These are phyloP conservation scores for Drosophila bocqueti DNA, from an alignment of 1,140 invertebrate genomes.

Conservation along the genomic window DNA sequence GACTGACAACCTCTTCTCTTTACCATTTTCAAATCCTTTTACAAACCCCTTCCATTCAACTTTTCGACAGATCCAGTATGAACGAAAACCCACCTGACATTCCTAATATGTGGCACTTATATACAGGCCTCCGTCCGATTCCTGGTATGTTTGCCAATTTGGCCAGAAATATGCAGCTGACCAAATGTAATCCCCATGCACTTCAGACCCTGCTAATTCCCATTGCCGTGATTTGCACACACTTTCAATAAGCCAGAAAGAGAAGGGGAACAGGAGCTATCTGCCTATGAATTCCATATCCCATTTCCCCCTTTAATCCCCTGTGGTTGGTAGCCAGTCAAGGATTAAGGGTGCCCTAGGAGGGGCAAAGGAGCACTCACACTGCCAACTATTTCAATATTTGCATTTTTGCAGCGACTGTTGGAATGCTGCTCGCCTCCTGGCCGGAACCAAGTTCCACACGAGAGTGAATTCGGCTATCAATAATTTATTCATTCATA, in stretches of 20 bases:
- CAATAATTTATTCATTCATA: conserved; percentile 53
- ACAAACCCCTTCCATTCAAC: no score
- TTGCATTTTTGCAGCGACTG: conserved; percentile 35
- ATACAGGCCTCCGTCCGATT: neutral
- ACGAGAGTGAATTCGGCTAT: conserved; percentile 23
- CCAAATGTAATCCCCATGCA: conserved; percentile 27
- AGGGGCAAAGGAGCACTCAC: no score
- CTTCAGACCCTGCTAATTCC: conserved; percentile 8
- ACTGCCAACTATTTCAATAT: conserved; percentile 46
- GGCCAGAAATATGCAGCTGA: conserved; percentile 17
- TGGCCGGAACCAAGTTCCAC: neutral
- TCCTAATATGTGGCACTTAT: conserved; percentile 5
- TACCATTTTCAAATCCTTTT: no score
- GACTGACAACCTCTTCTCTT: no score
- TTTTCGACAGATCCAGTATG: conserved; percentile 6
- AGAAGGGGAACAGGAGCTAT: neutral
- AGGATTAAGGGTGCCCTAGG: conserved; percentile 25
- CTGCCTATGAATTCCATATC: conserved; percentile 17
- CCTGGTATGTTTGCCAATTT: conserved; percentile 43
- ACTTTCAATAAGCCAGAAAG: conserved; percentile 37
- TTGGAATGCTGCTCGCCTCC: neutral
- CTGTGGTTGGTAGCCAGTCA: conserved; percentile 21
- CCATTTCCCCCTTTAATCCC: conserved; percentile 6
- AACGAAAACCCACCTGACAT: conserved; percentile 14
- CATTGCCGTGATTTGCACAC: conserved; percentile 47